A percentile compares a stretch with the other conserved stretches of the same genome.
Evolutionary conservation across 2,797 vertebrate genomes (phyloP).

Genomic region (Anguilla megastoma): DNA sequence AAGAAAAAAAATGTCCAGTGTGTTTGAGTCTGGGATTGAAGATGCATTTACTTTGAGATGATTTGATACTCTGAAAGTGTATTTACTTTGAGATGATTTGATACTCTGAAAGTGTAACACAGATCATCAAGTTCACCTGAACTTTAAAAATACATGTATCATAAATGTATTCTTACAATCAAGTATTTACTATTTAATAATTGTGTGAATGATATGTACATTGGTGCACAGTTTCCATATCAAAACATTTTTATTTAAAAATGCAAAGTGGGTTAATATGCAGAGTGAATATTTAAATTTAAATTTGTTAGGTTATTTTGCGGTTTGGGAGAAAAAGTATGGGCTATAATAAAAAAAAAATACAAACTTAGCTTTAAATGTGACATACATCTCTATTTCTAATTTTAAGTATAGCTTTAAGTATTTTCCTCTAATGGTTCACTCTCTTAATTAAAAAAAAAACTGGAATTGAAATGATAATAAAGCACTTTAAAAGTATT

Average conservation of each 20-base stretch:
- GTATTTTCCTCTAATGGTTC: background rate
- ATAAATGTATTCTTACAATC: too few species aligned
- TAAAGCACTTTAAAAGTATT: background rate
- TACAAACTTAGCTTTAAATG: background rate
- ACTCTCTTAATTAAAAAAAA: background rate
- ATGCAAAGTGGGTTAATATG: too few species aligned
- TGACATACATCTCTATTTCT: background rate
- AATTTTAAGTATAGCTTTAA: background rate
- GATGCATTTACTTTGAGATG: too few species aligned
- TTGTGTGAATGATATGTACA: background rate
- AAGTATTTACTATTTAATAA: background rate
- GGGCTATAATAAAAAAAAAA: background rate
- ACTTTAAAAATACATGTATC: too few species aligned
- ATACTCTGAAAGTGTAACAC: too few species aligned
- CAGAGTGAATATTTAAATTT: background rate
- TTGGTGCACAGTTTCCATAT: background rate
- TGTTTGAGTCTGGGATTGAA: background rate
- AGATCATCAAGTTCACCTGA: too few species aligned
- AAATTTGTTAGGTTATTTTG: background rate
- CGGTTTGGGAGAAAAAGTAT: background rate
- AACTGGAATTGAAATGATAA: background rate
- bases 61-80: too few species aligned
- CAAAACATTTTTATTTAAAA: background rate
- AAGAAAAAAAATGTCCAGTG: background rate
- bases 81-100: too few species aligned